Percentiles rank a stretch among this genome's conserved stretches.
phyloP scores from a whole-genome alignment of 2,113 vertebrate genomes.

The Lepidothrix coronata region DNA sequence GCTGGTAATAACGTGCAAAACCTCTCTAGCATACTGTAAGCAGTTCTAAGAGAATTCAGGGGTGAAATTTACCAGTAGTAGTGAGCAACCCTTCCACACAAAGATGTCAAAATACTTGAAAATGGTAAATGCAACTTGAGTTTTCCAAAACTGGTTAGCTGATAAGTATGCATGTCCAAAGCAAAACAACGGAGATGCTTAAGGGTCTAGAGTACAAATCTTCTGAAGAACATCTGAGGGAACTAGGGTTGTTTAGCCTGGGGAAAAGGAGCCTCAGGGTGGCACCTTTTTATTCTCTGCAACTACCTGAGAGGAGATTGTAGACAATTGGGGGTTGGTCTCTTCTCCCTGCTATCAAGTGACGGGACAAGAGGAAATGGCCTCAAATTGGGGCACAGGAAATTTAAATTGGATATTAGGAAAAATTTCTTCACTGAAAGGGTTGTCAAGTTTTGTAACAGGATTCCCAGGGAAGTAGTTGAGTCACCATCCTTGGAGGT shows the following conservation, averaged over 20 bases:
- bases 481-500: neutral
- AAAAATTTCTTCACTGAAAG: neutral
- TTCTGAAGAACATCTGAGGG: neutral
- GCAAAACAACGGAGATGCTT: neutral
- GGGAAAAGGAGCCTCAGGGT: neutral
- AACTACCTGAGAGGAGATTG: neutral
- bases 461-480: neutral
- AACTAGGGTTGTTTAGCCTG: neutral
- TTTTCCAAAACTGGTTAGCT: neutral
- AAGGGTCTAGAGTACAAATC: neutral
- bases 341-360: neutral
- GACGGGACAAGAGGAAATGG: neutral
- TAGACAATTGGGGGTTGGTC: accelerated
- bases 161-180: neutral
- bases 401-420: neutral
- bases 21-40: neutral
- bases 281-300: neutral
- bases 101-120: neutral
- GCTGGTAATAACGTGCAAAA: neutral
- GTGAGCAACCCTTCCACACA: neutral
- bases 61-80: neutral
- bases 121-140: neutral
- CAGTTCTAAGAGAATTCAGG: neutral
- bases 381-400: neutral
- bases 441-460: neutral